phyloP scores from a whole-genome alignment of 2,888 invertebrate species.

The Ryuthela nishihirai region DNA sequence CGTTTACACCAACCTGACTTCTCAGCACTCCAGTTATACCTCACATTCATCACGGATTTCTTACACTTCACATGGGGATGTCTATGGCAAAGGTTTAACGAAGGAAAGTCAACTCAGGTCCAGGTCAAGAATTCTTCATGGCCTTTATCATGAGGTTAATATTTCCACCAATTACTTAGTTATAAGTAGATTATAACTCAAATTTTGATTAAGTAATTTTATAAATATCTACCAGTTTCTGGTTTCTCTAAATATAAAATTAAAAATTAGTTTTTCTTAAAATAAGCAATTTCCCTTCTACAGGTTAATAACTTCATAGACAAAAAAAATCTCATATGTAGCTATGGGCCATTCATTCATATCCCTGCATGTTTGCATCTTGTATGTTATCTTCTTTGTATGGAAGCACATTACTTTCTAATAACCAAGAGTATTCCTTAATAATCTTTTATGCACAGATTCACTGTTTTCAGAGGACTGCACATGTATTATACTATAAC shows the following conservation, averaged over 20 bases:
- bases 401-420: too few relatives aligned
- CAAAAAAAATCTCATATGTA: background rate
- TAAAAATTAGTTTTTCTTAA: background rate
- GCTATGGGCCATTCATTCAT: slow-evolving; percentile 36
- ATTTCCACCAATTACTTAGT: too few relatives aligned
- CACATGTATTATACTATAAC: too few relatives aligned
- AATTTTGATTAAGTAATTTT: too few relatives aligned
- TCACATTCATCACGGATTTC: slow-evolving; percentile 90
- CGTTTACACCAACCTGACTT: slow-evolving; percentile 78
- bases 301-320: background rate
- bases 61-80: slow-evolving; percentile 90
- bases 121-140: slow-evolving; percentile 43
- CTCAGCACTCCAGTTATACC: slow-evolving; percentile 91
- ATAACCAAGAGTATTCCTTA: too few relatives aligned
- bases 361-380: slow-evolving; percentile 18
- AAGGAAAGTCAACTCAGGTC: slow-evolving; percentile 77
- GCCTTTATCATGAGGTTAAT: slow-evolving; percentile 42
- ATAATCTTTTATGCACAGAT: too few relatives aligned
- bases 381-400: too few relatives aligned
- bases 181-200: too few relatives aligned
- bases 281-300: background rate
- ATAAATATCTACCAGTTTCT: background rate
- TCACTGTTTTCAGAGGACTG: too few relatives aligned
- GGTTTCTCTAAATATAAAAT: background rate
- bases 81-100: slow-evolving; percentile 73